Conservation (phyloP, 1,140 invertebrate species). For the Sitophilus oryzae region DNA sequence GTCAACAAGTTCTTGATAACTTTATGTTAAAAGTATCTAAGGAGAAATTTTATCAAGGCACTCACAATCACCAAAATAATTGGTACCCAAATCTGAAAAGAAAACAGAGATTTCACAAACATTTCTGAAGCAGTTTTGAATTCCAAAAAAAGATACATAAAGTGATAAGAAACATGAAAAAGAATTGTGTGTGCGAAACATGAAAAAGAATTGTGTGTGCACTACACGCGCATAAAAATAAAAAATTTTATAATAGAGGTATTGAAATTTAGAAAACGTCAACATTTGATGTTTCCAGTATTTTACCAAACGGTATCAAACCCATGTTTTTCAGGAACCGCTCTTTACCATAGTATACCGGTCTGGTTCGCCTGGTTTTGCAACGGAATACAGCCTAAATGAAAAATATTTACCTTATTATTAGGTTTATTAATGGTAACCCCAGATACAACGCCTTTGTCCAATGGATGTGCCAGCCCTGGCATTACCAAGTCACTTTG, state of each 20-base stretch:
- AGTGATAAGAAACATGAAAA: neutral
- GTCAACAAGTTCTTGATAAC: no score
- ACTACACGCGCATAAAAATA: neutral
- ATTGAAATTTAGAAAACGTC: no score
- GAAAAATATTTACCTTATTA: conserved; percentile 9
- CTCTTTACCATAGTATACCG: no score
- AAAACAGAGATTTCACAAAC: neutral
- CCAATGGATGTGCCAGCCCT: conserved; percentile 48
- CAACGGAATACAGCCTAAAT: no score
- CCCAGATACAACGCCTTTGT: conserved; percentile 50
- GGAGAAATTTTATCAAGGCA: conserved; percentile 1
- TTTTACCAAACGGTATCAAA: no score
- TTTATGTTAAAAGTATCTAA: no score
- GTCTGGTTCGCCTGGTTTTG: no score
- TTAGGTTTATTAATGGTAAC: conserved; percentile 23
- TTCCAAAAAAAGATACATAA: neutral
- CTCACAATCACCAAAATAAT: conserved; percentile 5
- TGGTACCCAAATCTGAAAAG: conserved; percentile 14
- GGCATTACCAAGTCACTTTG: conserved; percentile 49
- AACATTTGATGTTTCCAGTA: no score
- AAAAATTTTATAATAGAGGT: neutral
- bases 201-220: neutral
- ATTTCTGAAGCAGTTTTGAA: neutral
- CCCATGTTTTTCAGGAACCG: no score
- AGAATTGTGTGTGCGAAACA: no score